Evolutionary conservation across 2,797 vertebrate species (phyloP), one percentile per base, ranked within the genome.

Genomic region (Melanotaenia trifasciata): DNA sequence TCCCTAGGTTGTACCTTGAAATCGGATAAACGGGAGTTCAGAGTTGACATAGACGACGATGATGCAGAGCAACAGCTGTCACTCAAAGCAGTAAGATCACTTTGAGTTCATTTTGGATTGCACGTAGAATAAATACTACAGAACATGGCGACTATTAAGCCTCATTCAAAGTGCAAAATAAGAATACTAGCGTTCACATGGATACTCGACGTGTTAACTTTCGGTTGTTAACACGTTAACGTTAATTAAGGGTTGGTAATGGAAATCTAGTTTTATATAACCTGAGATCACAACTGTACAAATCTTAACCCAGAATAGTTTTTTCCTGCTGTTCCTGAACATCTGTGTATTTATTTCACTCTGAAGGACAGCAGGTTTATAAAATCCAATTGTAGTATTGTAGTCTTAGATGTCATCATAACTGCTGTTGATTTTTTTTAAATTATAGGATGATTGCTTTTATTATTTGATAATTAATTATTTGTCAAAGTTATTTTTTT

Each of bases 31-130:
- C 92, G 91, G 60, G 95, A 95, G 84, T 92, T 94, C 83, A 95
- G 80, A 92, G 88, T 95, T 65, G 93, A 94, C 59, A 74, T 91
- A 18, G 93, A 95, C 33, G 94, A 95, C 70, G 94, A 95, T 77
- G 95, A 95, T 66, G 92, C 93, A 70, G 95, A 95, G 70, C 95
- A 95, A 26, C 95, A 96, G 86, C 91, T 96, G 84, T 95, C 94
- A 73, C 92, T 96, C 84, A 95, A 95, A 93, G 83, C 94, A 67
- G 95, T 96, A 93, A 93, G 90, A 53, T 14, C 11, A 22, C 28
- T 57, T 57, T 57, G 14, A 16, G 6, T 20, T 20, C 7, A 57
- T 3, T 32, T 56, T 2, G 24, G 53, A 16, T 28, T 30, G 53
- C 12, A 30, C 16, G 14, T 14, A 16, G 26, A 56, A 28, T 56